Evolutionary conservation across 2,888 invertebrate genomes (phyloP), one percentile per base, ranked within the genome.

Genomic region (Hedya salicella): DNA sequence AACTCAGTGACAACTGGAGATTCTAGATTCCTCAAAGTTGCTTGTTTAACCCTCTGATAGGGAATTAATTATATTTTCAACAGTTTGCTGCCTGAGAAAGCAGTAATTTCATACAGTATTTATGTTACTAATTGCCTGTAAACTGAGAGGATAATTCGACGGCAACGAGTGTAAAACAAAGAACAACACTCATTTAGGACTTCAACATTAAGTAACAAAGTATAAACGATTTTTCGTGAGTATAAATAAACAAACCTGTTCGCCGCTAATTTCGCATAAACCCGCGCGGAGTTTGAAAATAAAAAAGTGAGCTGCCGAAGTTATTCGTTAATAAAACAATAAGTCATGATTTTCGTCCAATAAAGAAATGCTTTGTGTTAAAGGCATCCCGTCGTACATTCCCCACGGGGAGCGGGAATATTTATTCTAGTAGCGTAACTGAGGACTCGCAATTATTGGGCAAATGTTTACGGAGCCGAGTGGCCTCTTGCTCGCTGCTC

Each of bases 401-500:
- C 83, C 79, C 81, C 75, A 76, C 80, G 81, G 82, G 77, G 77
- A 76, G 78, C 78, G 76, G 74, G 81, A 82, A 85, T 88, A 88
- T 87, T 87, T 89, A 89, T 89, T 89, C 87, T 78, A 82, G 78
- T 71, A 81, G 81, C 85, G 87, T 88, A 83, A 85, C 87, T 82
- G 83, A 86, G 80, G 85, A 87, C 85, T 86, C 82, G 84, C 88
- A 90, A 89, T 91, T 88, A 90, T 89, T 88, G 90, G 88, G 84
- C 82, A 89, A 91, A 90, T 88, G 86, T 90, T 90, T 89, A 84
- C 87, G 73, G 72, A 83, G 79, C 76, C 82, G 81, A 90, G 88
- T 86, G 83, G 85, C 80, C 85, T 79, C 78, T 81, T 81, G 81
- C 83, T 83, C 78, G 74, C 73, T 72, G 77, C 76, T 75, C 80